Evolutionary conservation across 2,888 invertebrate species (phyloP), one percentile per base, ranked within the genome.

Genomic region (Archaeoteleia sp.): DNA sequence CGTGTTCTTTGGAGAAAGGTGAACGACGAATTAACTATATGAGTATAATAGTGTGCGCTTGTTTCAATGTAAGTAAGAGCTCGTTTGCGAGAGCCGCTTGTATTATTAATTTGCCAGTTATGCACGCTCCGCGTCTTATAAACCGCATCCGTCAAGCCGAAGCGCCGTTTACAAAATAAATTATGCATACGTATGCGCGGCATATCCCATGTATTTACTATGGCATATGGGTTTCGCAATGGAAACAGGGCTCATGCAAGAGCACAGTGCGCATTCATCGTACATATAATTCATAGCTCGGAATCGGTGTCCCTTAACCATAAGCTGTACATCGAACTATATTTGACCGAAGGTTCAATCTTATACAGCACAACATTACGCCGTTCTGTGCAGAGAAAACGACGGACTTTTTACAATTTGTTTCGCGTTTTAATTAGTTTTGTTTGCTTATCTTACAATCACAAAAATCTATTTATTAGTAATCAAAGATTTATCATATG

Each of bases 101-200:
- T 39, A 39, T 39, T 39, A 39, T 39, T 20, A 39, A 39, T 39
- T 39, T 39, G 39, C 39, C 20, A 39, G 39, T 39, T 39, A 39
- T 39, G 39, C 39, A 39, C 39, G 39, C 39, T 39, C 39, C 12
- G 23, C 39, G 39, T 39, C 39, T 39, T 20, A 39, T 39, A 20
- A 39, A 20, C 39, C 23, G 39, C 39, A 20, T 39, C 39, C 39
- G 39, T 39, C 39, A 39, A 39, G 23, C 9, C 35, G 23, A 39
- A 39, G 39, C 39, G 23, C 39, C 39, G 23, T 39, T 39, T 39
- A 39, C 39, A 20, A 20, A 20, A 39, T 39, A 39, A 39, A 20
- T 39, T 39, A 39, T 39, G 39, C 23, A 39, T 17, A 39, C 39
- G 9, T 17, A 39, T 20, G 23, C 9, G 20, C 10, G 23, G 20